Evolutionary conservation across 2,113 vertebrate genomes (phyloP), one percentile per base, ranked within the genome.

Genomic region (Pedetes capensis): DNA sequence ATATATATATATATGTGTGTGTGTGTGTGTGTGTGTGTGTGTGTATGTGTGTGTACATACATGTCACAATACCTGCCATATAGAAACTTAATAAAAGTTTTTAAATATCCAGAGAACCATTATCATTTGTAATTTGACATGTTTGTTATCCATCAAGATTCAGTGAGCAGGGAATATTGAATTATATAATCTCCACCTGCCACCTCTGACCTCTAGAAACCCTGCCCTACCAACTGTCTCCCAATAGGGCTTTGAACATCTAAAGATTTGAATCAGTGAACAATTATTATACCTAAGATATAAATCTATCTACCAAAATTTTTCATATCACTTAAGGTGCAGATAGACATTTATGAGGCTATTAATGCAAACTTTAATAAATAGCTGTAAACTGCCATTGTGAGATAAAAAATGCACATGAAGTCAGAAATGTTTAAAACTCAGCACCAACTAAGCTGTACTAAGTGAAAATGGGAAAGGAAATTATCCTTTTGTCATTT

Each of bases 281-380:
- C 6, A 47, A 16, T 80, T 76, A 82, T 82, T 82, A 59, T 39
- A 32, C 27, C 29, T n/a, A 68, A 83, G 17, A 76, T 76, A 63
- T 82, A 79, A n/a, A 74, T 79, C 71, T 76, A 76, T 5, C 74
- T 71, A 51, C 55, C 39, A 68, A 37, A 75, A 49, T 39, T 87
- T 71, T 95, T 79, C 69, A 57, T 42, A 57, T 76, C 88, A 94
- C 34, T 95, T 87, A 94, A 68, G 49, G n/a, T 87, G 71, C 89
- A 79, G 87, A 96, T 94, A 92, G 96, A 94, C 93, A 93, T 94
- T 96, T 97, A 96, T 87, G 83, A 83, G 16, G 9, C 68, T 87
- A 94, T 95, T 93, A 94, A 81, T 89, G 84, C 63, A 63, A 89
- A 89, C 39, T 89, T 87, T 64, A 92, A 93, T 90, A 96, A 93